phyloP scores from a whole-genome alignment of 1,140 invertebrate genomes.

The Dendrolimus punctatus region DNA sequence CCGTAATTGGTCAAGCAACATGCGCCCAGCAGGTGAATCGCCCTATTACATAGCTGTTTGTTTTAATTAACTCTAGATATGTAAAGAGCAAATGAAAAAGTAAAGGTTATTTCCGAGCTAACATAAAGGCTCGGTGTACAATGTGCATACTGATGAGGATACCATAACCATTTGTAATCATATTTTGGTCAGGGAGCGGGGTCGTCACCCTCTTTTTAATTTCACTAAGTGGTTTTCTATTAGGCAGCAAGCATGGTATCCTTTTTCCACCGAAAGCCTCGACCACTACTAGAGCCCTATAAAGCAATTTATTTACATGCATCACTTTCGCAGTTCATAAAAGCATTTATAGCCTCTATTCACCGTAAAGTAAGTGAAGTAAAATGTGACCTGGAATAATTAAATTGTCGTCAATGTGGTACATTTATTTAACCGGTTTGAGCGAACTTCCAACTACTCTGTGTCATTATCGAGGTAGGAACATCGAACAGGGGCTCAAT shows the following conservation, averaged over 20 bases:
- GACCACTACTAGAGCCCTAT: constrained; percentile 30
- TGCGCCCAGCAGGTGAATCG: constrained; percentile 42
- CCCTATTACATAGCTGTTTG: constrained; percentile 26
- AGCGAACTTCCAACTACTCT: constrained; percentile 21
- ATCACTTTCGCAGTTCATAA: constrained; percentile 33
- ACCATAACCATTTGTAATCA: background rate
- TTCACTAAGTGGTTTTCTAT: constrained; percentile 56
- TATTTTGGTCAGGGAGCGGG: constrained; percentile 28
- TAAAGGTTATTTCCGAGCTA: no score
- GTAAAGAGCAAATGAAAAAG: no score
- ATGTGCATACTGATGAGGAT: no score
- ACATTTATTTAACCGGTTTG: constrained; percentile 19
- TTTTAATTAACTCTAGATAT: constrained; percentile 5
- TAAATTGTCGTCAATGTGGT: constrained; percentile 25
- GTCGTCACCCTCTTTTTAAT: constrained; percentile 54
- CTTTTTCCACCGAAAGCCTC: constrained; percentile 46
- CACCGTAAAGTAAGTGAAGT: constrained; percentile 16
- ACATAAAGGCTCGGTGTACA: no score
- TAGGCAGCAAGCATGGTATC: constrained; percentile 57
- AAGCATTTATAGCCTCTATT: constrained; percentile 20
- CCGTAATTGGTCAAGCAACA: constrained; percentile 40
- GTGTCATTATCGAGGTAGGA: constrained; percentile 27
- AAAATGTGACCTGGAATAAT: constrained; percentile 29
- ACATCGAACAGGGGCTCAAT: constrained; percentile 12
- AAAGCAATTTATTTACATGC: constrained; percentile 44